Conservation (phyloP, 2,888 invertebrate genomes). For the Torymus aiolomorphi region DNA sequence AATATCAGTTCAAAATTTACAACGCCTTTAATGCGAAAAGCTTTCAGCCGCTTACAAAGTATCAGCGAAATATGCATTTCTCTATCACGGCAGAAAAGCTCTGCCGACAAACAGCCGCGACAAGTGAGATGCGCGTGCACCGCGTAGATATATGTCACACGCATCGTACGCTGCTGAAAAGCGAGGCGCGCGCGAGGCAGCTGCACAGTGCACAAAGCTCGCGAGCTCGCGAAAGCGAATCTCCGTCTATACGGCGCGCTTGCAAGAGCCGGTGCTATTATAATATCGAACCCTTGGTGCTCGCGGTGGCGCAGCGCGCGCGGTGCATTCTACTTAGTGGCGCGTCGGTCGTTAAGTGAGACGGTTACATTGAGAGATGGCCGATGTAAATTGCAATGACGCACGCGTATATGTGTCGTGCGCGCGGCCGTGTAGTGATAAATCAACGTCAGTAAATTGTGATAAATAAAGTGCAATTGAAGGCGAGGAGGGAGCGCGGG, state of each 20-base stretch:
- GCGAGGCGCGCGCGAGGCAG: no score
- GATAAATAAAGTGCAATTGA: slow-evolving; percentile 74
- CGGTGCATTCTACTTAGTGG: slow-evolving; percentile 42
- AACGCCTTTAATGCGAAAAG: no score
- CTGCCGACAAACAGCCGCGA: no score
- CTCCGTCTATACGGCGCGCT: neutral
- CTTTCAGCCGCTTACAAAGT: no score
- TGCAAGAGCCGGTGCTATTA: slow-evolving; percentile 3
- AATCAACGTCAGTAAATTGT: slow-evolving; percentile 74
- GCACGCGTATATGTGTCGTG: slow-evolving; percentile 66
- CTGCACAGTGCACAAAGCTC: no score
- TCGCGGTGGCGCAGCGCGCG: neutral
- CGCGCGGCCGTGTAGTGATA: slow-evolving; percentile 63
- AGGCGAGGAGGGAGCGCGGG: slow-evolving; percentile 57
- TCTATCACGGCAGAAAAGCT: no score
- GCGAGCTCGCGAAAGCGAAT: no score
- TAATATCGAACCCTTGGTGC: slow-evolving; percentile 21
- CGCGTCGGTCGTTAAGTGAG: slow-evolving; percentile 62
- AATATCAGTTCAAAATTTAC: no score
- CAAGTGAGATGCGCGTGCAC: no score
- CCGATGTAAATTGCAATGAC: slow-evolving; percentile 73
- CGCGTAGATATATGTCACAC: no score
- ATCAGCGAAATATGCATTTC: no score
- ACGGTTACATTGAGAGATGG: slow-evolving; percentile 73
- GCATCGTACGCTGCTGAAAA: no score